Base-by-base conservation (phyloP, 2,113 vertebrate genomes). In the Ophthalmolycus amberensis region DNA sequence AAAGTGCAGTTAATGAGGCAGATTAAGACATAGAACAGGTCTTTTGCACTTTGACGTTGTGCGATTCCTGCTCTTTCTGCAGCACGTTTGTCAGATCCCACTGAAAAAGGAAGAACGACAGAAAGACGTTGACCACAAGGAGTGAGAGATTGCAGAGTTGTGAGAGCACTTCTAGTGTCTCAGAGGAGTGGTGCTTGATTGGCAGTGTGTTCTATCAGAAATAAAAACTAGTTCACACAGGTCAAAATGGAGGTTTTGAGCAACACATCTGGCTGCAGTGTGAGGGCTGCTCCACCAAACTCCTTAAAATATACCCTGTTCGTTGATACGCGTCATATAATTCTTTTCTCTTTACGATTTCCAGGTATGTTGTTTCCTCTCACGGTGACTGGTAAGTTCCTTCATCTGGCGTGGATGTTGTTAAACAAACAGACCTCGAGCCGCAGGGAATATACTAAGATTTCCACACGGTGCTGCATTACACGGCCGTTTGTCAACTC, bases 361-460 rank as follows among this genome's bases (percentile, higher is more conserved):
- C 4, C 11, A 0, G 29, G 60, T 78, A 40, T 75, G 77, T 75
- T 85, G 79, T 83, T 84, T 90, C 50, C 67, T 79, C 40, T 84
- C 86, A 67, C 16, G 71, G 66, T 44, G 67, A 56, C 59, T 77
- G 71, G 27, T 32, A 79, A 73, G 25, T 84, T 78, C 52, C 77
- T 89, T 85, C 84, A 86, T 89, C 87, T 88, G 90, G 75, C 50
- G 16, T 60, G 68, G 75, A 87, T 69, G 74, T 66, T 14, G 34
- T 80, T 77, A 82, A 88, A 84, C 72, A 88, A 85, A 85, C 77
- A 78, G 65, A 63, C 63, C 37, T 85, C n/a, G 29, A 70, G 85
- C 76, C 59, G 9, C 54, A 16, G 76, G 79, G 68, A 80, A 77
- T 81, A 85, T 9, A 27, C 54, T 37, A 37, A 79, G 54, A 79